Conservation (phyloP, 2,797 vertebrate genomes). For the Malacoctenus gilli region DNA sequence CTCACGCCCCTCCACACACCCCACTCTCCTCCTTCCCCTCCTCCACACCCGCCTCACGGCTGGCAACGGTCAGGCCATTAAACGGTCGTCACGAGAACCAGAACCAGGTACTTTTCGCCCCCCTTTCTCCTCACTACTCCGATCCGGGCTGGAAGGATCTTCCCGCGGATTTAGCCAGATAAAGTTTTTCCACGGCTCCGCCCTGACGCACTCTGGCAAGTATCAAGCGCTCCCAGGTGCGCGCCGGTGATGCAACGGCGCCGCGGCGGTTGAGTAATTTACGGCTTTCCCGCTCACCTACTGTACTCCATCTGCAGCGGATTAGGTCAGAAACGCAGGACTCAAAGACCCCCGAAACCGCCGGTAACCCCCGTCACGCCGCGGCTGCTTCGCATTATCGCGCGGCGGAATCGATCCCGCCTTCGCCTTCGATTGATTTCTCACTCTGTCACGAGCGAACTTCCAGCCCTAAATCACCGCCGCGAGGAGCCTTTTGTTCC, state of each 20-base stretch:
- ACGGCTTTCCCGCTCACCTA: slow-evolving; percentile 4
- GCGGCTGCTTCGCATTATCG: slow-evolving; percentile 2
- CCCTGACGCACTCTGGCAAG: slow-evolving; percentile 22
- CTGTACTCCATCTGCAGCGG: neutral
- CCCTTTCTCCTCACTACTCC: no score
- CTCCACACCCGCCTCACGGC: no score
- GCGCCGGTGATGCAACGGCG: slow-evolving; percentile 24
- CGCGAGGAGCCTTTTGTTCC: slow-evolving; percentile 1
- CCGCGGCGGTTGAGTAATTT: slow-evolving; percentile 11
- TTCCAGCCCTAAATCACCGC: slow-evolving; percentile 9
- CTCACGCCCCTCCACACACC: no score
- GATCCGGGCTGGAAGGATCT: no score
- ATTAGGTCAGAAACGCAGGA: slow-evolving; percentile 10
- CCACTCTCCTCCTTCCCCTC: no score
- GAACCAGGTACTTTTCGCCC: no score
- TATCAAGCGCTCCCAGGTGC: slow-evolving; percentile 27
- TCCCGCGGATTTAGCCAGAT: slow-evolving; percentile 32
- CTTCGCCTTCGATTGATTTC: neutral
- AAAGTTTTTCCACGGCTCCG: slow-evolving; percentile 27
- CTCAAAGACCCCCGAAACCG: neutral
- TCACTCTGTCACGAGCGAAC: slow-evolving; percentile 15
- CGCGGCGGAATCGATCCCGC: slow-evolving; percentile 10
- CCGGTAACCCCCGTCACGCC: neutral
- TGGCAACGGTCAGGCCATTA: slow-evolving; percentile 54
- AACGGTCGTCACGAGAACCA: slow-evolving; percentile 62